These are phyloP conservation scores for Lycorma delicatula DNA, from an alignment of 1,140 invertebrate genomes.

Conservation along the genomic window DNA sequence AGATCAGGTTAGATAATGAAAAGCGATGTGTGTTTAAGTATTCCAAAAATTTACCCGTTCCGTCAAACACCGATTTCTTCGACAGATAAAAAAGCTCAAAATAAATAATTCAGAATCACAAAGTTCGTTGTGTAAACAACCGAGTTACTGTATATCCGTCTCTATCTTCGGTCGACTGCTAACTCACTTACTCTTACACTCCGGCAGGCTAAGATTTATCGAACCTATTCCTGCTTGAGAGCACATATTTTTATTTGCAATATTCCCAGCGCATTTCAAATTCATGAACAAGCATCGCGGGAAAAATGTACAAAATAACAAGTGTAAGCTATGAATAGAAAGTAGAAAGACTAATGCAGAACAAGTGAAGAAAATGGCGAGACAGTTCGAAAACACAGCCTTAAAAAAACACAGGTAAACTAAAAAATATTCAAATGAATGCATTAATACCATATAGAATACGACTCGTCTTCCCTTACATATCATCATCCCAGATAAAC, in stretches of 20 bases:
- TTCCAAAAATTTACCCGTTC: neutral
- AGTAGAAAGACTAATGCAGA: no score
- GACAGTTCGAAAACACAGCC: no score
- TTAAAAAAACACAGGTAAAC: no score
- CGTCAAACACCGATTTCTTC: constrained; percentile 3
- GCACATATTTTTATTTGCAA: constrained; percentile 6
- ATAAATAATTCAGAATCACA: constrained; percentile 1
- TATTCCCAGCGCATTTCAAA: constrained; percentile 4
- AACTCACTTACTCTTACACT: neutral
- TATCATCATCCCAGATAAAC: no score
- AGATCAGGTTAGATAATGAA: no score
- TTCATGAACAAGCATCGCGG: constrained; percentile 6
- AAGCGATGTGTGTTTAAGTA: constrained; percentile 7
- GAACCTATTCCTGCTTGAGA: neutral
- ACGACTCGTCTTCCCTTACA: no score
- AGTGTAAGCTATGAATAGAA: no score
- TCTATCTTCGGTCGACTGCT: neutral
- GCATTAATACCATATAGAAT: no score
- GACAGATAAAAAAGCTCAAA: no score
- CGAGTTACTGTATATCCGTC: neutral
- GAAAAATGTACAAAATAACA: no score
- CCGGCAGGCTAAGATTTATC: neutral
- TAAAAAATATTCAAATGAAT: no score
- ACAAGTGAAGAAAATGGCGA: no score
- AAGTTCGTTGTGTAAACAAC: constrained; percentile 3